Evolutionary conservation across 2,113 vertebrate genomes (phyloP).

Genomic region (Propithecus coquereli): DNA sequence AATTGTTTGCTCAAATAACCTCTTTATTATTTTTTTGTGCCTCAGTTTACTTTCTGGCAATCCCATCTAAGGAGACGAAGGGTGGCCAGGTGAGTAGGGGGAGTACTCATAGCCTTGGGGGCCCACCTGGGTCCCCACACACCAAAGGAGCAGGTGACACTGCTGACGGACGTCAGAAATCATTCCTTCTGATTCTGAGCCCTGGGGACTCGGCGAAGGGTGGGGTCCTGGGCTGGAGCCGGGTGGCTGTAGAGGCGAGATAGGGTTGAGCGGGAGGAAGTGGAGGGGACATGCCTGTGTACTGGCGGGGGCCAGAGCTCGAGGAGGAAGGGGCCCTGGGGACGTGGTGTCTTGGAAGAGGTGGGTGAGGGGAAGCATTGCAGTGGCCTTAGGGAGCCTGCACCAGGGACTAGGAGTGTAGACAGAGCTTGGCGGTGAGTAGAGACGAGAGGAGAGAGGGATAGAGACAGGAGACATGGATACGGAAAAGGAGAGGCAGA

Average conservation of each 20-base stretch:
- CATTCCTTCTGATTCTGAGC: not conserved
- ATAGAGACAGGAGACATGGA: not conserved
- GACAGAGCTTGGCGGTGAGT: not conserved
- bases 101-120: not conserved
- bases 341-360: not conserved
- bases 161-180: not conserved
- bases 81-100: not conserved
- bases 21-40: not conserved
- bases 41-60: not conserved
- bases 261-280: slow-evolving; percentile 56
- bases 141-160: not conserved
- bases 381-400: not conserved
- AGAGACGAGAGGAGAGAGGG: not conserved
- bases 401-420: not conserved
- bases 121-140: not conserved
- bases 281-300: not conserved
- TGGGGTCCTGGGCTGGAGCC: slow-evolving; percentile 32
- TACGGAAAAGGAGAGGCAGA: not conserved
- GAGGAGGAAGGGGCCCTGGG: not conserved
- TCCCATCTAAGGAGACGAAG: not conserved
- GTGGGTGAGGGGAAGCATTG: not conserved
- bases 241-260: slow-evolving; percentile 56
- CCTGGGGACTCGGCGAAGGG: slow-evolving; percentile 39
- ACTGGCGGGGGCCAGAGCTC: not conserved
- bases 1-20: not conserved